Evolutionary conservation across 2,888 invertebrate species (phyloP).

Genomic region (Metallyticus violacea): DNA sequence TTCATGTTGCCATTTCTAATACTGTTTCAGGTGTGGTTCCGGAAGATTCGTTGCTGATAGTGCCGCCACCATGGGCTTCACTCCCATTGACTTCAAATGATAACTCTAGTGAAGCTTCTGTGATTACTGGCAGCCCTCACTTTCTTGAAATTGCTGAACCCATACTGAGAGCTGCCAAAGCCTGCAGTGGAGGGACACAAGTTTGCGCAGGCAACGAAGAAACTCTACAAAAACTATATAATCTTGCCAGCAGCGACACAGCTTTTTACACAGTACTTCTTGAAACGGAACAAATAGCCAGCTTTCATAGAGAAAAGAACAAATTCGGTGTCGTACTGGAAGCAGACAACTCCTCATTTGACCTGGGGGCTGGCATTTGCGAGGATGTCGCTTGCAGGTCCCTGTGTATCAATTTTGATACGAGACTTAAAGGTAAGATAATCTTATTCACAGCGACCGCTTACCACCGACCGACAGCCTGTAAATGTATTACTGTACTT

Average conservation of each 20-base stretch:
- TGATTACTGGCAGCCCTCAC: constrained; percentile 10
- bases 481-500: too few species aligned
- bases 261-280: not conserved
- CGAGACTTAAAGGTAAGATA: not conserved
- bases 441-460: too few species aligned
- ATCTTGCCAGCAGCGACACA: not conserved
- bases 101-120: not conserved
- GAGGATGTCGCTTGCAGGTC: not conserved
- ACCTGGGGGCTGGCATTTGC: not conserved
- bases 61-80: not conserved
- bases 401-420: not conserved
- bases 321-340: not conserved
- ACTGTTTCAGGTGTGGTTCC: constrained; percentile 11
- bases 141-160: constrained; percentile 11
- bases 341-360: not conserved
- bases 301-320: not conserved
- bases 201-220: not conserved
- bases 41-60: not conserved
- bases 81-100: not conserved
- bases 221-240: not conserved
- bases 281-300: not conserved
- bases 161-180: not conserved
- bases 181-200: not conserved
- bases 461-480: too few species aligned
- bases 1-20: too few species aligned